Evolutionary conservation across 2,888 invertebrate genomes (phyloP).

Genomic region (Lasiommata megera): DNA sequence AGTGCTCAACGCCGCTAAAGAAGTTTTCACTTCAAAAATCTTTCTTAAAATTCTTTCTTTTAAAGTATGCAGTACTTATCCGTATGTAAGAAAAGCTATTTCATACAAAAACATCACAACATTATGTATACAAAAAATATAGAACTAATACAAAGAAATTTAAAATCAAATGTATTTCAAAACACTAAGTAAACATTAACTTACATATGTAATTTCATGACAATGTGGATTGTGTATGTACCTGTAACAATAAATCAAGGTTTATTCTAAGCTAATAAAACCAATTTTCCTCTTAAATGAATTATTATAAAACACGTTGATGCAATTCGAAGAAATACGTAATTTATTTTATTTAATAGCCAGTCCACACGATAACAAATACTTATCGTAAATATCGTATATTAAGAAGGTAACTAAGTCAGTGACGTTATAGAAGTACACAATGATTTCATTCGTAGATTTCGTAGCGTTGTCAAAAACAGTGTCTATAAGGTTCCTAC

Average conservation of each 20-base stretch:
- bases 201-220: slow-evolving; percentile 17
- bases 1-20: too few relatives aligned
- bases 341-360: neutral
- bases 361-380: neutral
- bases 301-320: neutral
- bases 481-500: too few relatives aligned
- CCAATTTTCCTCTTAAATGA: neutral
- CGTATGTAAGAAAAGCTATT: too few relatives aligned
- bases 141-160: neutral
- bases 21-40: too few relatives aligned
- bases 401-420: neutral
- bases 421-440: too few relatives aligned
- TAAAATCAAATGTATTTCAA: too few relatives aligned
- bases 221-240: slow-evolving; percentile 21
- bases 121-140: too few relatives aligned
- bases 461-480: too few relatives aligned
- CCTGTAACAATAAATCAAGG: slow-evolving; percentile 20
- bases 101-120: too few relatives aligned
- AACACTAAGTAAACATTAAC: slow-evolving; percentile 4
- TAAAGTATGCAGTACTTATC: too few relatives aligned
- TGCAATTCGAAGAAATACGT: neutral
- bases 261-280: neutral
- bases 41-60: too few relatives aligned
- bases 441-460: too few relatives aligned
- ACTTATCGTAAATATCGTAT: neutral